These are phyloP conservation scores for Oophaga pumilio DNA, from an alignment of 2,113 vertebrate species.

Conservation along the genomic window DNA sequence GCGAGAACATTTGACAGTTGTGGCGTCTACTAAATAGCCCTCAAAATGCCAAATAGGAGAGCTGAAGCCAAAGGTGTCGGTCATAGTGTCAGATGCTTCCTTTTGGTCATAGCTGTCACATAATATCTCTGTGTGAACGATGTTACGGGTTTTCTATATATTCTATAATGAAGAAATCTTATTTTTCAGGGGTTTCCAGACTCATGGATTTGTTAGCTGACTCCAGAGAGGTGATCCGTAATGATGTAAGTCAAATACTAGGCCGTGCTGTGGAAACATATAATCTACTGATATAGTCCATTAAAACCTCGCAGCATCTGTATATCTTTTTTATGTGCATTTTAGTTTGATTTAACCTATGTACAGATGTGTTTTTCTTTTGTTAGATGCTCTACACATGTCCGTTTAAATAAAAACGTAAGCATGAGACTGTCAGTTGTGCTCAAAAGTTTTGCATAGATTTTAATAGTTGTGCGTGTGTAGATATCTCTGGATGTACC, in stretches of 20 bases:
- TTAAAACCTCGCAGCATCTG: no score
- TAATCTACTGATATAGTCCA: no score
- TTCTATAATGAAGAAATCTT: neutral
- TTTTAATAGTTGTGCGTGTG: no score
- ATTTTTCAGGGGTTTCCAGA: conserved; percentile 87
- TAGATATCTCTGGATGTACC: no score
- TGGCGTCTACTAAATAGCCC: neutral
- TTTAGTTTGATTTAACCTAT: no score
- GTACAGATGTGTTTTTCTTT: no score
- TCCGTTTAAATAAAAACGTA: no score
- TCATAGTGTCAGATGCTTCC: neutral
- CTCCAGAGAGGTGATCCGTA: conserved; percentile 95
- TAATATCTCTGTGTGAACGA: neutral
- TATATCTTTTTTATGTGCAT: no score
- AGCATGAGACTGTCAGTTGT: no score
- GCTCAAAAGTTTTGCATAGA: no score
- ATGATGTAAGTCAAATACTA: conserved; percentile 83
- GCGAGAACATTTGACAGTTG: neutral
- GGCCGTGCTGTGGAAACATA: no score
- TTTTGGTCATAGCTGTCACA: neutral
- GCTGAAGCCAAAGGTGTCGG: neutral
- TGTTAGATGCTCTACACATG: no score
- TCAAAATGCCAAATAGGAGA: neutral
- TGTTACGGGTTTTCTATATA: neutral
- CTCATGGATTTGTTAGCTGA: conserved; percentile 95